Evolutionary conservation across 1,140 invertebrate genomes (phyloP).

Genomic region (Hesperophylax magnus): DNA sequence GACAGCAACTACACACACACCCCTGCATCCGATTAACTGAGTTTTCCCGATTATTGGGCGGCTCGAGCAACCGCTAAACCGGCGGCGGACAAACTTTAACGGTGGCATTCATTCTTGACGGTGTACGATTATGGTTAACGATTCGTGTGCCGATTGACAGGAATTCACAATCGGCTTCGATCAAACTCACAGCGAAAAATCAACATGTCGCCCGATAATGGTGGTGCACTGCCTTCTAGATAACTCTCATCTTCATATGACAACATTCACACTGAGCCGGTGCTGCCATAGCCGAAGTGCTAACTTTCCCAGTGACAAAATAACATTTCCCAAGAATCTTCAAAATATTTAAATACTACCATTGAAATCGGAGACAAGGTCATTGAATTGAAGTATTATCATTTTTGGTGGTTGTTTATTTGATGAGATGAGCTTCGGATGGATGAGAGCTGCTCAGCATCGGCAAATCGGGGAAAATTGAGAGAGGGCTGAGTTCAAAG

Average conservation of each 20-base stretch:
- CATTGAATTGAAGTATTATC: too few relatives aligned
- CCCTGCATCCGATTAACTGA: slow-evolving; percentile 62
- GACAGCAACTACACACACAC: slow-evolving; percentile 68
- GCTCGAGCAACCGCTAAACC: slow-evolving; percentile 23
- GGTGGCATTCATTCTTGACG: slow-evolving; percentile 17
- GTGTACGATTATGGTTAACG: slow-evolving; percentile 19
- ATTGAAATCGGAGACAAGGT: too few relatives aligned
- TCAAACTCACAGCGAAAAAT: slow-evolving; percentile 70
- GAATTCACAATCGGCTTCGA: slow-evolving; percentile 70
- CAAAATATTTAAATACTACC: too few relatives aligned
- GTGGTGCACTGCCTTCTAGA: slow-evolving; percentile 50
- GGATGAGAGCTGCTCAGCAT: too few relatives aligned
- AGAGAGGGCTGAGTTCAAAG: too few relatives aligned
- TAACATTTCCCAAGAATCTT: too few relatives aligned
- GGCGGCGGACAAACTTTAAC: slow-evolving; percentile 11
- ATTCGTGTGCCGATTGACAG: slow-evolving; percentile 64
- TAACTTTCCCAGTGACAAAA: too few relatives aligned
- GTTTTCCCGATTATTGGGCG: slow-evolving; percentile 40
- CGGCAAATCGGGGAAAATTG: too few relatives aligned
- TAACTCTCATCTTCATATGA: slow-evolving; percentile 37
- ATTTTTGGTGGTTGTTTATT: too few relatives aligned
- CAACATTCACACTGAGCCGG: background rate
- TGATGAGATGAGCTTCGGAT: too few relatives aligned
- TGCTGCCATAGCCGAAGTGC: too few relatives aligned
- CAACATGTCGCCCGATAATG: slow-evolving; percentile 68